These are phyloP conservation scores for Uropsilus gracilis DNA, from an alignment of 2,113 vertebrate species.

Conservation along the genomic window DNA sequence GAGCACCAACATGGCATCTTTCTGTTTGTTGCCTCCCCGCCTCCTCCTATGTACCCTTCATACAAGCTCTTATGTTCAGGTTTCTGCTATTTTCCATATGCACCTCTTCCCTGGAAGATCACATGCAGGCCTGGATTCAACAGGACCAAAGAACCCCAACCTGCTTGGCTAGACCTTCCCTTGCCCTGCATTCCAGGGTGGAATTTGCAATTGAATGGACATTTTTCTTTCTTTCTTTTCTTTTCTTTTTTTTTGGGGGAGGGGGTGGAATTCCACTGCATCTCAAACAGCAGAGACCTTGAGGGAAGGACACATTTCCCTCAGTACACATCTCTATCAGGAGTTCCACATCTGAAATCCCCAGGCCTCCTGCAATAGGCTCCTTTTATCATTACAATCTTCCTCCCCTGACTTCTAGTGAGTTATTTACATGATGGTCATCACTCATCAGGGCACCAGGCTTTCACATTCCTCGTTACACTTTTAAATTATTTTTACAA, in stretches of 20 bases:
- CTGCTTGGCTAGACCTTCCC: neutral
- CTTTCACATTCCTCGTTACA: neutral
- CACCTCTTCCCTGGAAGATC: neutral
- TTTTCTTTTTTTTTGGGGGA: no score
- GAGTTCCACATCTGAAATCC: neutral
- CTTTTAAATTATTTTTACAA: neutral
- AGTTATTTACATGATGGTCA: neutral
- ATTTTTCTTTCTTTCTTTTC: no score
- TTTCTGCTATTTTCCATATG: neutral
- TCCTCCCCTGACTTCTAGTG: neutral
- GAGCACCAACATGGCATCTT: accelerated
- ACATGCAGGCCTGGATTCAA: neutral
- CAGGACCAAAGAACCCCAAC: neutral
- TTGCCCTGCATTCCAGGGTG: neutral
- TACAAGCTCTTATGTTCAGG: neutral
- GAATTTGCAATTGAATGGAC: neutral
- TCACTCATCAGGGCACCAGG: neutral
- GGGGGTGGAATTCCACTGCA: neutral
- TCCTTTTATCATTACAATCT: neutral
- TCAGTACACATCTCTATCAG: no score
- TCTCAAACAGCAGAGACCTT: neutral
- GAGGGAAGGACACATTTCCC: no score
- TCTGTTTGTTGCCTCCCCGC: no score
- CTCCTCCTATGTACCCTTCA: neutral
- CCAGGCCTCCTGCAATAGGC: neutral